phyloP scores from a whole-genome alignment of 2,888 invertebrate species.

The Chalcosyrphus nemorum region DNA sequence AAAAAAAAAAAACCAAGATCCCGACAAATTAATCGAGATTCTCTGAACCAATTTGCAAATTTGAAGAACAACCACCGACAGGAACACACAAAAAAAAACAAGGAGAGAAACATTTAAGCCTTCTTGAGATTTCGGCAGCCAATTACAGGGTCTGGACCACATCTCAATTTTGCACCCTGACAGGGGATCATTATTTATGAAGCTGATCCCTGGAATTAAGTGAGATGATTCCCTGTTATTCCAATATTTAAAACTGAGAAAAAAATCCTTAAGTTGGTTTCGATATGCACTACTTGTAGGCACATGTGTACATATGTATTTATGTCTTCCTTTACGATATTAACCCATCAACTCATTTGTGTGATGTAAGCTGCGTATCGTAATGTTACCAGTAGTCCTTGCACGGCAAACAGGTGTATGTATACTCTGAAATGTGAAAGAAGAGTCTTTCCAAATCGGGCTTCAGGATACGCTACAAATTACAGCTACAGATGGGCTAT shows the following conservation, averaged over 20 bases:
- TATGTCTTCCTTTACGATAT: background rate
- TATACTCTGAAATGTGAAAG: background rate
- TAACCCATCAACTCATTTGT: background rate
- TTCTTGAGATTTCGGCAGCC: slow-evolving; percentile 52
- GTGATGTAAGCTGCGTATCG: background rate
- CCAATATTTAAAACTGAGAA: slow-evolving; percentile 12
- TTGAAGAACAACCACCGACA: slow-evolving; percentile 15
- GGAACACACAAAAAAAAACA: background rate
- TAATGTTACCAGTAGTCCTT: background rate
- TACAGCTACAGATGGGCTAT: too few relatives aligned
- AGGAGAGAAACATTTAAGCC: slow-evolving; percentile 32
- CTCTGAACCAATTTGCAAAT: slow-evolving; percentile 66
- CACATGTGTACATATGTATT: background rate
- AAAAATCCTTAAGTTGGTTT: background rate
- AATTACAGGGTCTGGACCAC: slow-evolving; percentile 57
- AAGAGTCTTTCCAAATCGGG: background rate
- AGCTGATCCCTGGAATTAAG: slow-evolving; percentile 68
- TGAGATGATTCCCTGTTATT: slow-evolving; percentile 49
- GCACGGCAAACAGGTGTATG: background rate
- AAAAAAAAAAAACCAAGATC: background rate
- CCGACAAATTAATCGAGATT: slow-evolving; percentile 53
- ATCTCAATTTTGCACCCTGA: slow-evolving; percentile 68
- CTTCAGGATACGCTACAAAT: too few relatives aligned
- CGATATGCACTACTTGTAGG: background rate
- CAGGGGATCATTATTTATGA: slow-evolving; percentile 69